Conservation (phyloP, 2,888 invertebrate species). For the Anthophora plumipes region DNA sequence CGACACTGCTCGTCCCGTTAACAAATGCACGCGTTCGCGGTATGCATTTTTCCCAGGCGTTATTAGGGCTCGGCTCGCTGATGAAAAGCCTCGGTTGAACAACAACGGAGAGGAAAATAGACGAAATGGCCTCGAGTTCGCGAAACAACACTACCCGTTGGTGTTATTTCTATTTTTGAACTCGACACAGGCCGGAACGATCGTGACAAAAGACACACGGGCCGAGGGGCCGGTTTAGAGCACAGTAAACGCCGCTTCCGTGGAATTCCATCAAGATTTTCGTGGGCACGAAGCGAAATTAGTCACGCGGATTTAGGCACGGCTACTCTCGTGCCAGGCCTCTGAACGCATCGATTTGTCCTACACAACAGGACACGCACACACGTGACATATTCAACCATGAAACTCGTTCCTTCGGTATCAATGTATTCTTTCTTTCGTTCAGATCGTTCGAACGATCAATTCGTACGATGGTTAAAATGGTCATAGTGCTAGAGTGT, state of each 20-base stretch:
- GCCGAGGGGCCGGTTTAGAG: background rate
- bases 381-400: too few species aligned
- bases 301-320: conserved; percentile 64
- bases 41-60: background rate
- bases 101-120: too few species aligned
- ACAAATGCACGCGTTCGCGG: background rate
- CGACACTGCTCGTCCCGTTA: background rate
- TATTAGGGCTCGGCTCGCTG: background rate
- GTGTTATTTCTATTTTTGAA: conserved; percentile 16
- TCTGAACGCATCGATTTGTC: conserved; percentile 56
- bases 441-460: too few species aligned
- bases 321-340: conserved; percentile 35
- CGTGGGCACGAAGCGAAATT: conserved; percentile 58
- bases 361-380: conserved; percentile 23
- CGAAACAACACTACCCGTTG: background rate
- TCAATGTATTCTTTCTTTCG: too few species aligned
- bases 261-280: conserved; percentile 59
- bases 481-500: too few species aligned
- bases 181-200: background rate
- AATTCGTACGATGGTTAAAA: too few species aligned
- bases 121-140: background rate
- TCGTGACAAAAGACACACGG: conserved; percentile 4
- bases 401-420: too few species aligned
- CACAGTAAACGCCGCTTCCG: conserved; percentile 7
- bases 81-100: background rate